phyloP scores from a whole-genome alignment of 1,140 invertebrate species.

The Contarinia nasturtii region DNA sequence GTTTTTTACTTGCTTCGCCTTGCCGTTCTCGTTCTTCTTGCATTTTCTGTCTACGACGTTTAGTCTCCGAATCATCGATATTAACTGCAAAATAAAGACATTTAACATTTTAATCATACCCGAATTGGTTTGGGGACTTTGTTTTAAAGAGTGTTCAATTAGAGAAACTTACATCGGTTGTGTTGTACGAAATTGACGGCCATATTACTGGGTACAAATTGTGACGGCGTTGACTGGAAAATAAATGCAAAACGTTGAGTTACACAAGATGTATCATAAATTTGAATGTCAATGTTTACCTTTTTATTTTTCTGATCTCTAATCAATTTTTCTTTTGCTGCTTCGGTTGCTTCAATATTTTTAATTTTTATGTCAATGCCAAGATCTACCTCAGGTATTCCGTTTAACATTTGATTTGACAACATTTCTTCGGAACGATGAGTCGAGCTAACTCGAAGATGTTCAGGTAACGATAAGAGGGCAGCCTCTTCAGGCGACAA shows the following conservation, averaged over 20 bases:
- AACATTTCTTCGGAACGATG: slow-evolving; percentile 94
- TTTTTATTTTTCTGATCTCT: slow-evolving; percentile 79
- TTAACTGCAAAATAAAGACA: slow-evolving; percentile 43
- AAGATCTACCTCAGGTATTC: slow-evolving; percentile 98
- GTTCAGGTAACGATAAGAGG: slow-evolving; percentile 65
- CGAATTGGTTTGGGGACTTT: neutral
- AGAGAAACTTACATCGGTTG: slow-evolving; percentile 55
- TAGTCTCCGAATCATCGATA: slow-evolving; percentile 47
- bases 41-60: slow-evolving; percentile 32
- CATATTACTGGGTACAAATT: slow-evolving; percentile 95
- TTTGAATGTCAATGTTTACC: too few relatives aligned
- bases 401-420: slow-evolving; percentile 98
- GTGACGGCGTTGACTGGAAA: slow-evolving; percentile 66
- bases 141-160: neutral
- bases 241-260: too few relatives aligned
- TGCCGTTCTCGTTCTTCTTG: slow-evolving; percentile 27
- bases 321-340: slow-evolving; percentile 81
- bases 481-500: slow-evolving; percentile 74
- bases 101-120: slow-evolving; percentile 4
- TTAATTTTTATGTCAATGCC: slow-evolving; percentile 96
- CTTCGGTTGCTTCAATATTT: slow-evolving; percentile 96
- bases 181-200: slow-evolving; percentile 96
- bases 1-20: slow-evolving; percentile 27
- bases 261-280: too few relatives aligned
- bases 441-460: slow-evolving; percentile 59